Conservation (phyloP, 2,113 vertebrate species). For the Bufo gargarizans region DNA sequence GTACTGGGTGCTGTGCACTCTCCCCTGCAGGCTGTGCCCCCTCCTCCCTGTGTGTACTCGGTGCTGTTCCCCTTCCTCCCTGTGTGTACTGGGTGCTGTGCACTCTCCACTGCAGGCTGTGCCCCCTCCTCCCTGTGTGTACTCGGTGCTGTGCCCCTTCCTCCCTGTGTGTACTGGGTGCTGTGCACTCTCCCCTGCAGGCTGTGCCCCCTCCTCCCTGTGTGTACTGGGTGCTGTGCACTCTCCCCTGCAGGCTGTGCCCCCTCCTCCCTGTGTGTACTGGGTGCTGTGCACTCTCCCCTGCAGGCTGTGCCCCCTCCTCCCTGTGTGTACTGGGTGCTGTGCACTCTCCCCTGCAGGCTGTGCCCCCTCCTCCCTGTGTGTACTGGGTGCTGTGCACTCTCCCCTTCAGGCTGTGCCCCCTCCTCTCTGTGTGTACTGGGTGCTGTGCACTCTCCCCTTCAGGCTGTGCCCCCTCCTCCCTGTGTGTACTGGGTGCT, state of each 20-base stretch:
- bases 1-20: background rate
- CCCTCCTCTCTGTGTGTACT: background rate
- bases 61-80: background rate
- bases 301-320: background rate
- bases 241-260: background rate
- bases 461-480: background rate
- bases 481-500: background rate
- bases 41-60: background rate
- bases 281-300: background rate
- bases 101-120: background rate
- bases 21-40: background rate
- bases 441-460: background rate
- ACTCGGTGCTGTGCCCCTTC: background rate
- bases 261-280: background rate
- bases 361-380: background rate
- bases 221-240: background rate
- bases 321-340: background rate
- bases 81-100: background rate
- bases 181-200: background rate
- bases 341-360: background rate
- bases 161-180: constrained; percentile 9
- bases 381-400: background rate
- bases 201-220: background rate
- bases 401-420: background rate
- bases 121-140: background rate